These are phyloP conservation scores for Dipodomys spectabilis DNA, from an alignment of 2,113 vertebrate genomes.

Conservation along the genomic window DNA sequence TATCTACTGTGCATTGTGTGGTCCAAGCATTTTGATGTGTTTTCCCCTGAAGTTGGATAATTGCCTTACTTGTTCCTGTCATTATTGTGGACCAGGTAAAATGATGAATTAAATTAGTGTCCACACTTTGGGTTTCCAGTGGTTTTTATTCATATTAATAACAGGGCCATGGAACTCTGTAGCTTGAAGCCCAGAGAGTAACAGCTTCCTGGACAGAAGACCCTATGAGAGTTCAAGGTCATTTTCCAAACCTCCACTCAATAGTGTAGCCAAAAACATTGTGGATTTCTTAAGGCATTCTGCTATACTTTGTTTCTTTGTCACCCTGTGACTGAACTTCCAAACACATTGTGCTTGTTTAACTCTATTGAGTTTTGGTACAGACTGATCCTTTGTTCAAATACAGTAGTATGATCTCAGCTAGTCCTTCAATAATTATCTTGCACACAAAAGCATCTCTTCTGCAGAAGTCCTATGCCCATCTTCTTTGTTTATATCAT, in stretches of 20 bases:
- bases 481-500: neutral
- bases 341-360: constrained; percentile 67
- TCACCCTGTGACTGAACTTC: neutral
- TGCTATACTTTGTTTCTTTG: neutral
- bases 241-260: constrained; percentile 50
- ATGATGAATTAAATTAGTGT: constrained; percentile 44
- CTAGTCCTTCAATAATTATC: neutral
- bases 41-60: constrained; percentile 57
- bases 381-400: constrained; percentile 26
- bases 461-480: neutral
- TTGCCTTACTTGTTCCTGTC: constrained; percentile 45
- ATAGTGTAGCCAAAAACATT: neutral
- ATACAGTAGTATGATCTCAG: neutral
- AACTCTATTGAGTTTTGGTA: constrained; percentile 66
- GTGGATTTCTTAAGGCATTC: constrained; percentile 21
- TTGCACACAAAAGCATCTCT: neutral
- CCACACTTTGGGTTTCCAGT: neutral
- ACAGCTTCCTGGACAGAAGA: neutral
- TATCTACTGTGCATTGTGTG: constrained; percentile 20
- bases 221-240: neutral
- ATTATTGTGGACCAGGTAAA: neutral
- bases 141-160: neutral
- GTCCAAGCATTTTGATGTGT: constrained; percentile 51
- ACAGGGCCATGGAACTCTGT: neutral
- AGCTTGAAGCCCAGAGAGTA: neutral